phyloP scores from a whole-genome alignment of 2,797 vertebrate genomes.

The Malacoraja senta region DNA sequence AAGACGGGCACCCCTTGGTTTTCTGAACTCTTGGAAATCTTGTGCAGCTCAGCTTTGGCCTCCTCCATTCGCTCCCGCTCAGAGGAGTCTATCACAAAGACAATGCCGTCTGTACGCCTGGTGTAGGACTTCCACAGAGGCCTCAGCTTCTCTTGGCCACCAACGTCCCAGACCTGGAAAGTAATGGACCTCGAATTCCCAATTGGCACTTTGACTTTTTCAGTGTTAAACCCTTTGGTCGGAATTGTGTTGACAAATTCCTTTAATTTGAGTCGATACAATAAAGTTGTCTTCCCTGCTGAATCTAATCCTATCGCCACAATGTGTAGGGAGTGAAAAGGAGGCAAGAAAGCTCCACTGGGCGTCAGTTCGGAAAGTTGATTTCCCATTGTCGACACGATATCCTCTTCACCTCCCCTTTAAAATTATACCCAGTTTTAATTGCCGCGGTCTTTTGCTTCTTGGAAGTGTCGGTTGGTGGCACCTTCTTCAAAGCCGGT shows the following conservation, averaged over 20 bases:
- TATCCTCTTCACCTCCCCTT: conserved; percentile 7
- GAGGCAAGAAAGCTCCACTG: conserved; percentile 67
- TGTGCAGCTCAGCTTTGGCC: conserved; percentile 77
- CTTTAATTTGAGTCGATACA: conserved; percentile 78
- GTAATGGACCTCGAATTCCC: conserved; percentile 64
- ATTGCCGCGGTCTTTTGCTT: conserved; percentile 4
- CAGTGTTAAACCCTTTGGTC: conserved; percentile 82
- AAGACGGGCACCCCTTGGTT: conserved; percentile 80
- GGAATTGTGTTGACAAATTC: conserved; percentile 81
- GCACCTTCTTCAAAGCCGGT: conserved; percentile 48
- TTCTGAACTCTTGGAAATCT: conserved; percentile 74
- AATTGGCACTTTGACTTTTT: conserved; percentile 74
- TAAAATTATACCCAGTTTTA: not conserved
- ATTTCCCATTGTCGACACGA: conserved; percentile 68
- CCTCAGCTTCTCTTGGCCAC: conserved; percentile 79
- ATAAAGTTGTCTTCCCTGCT: conserved; percentile 77
- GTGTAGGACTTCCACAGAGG: conserved; percentile 85
- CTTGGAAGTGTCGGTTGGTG: conserved; percentile 52
- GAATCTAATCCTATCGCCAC: conserved; percentile 77
- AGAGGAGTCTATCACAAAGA: conserved; percentile 78
- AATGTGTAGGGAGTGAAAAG: conserved; percentile 73
- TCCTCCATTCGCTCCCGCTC: conserved; percentile 79
- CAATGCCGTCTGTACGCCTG: conserved; percentile 73
- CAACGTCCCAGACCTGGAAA: conserved; percentile 85
- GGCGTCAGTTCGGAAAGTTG: conserved; percentile 78